A percentile compares a stretch with the other conserved stretches of the same genome.
These are phyloP conservation scores for Harmothoe impar DNA, from an alignment of 2,888 invertebrate genomes.

Conservation along the genomic window DNA sequence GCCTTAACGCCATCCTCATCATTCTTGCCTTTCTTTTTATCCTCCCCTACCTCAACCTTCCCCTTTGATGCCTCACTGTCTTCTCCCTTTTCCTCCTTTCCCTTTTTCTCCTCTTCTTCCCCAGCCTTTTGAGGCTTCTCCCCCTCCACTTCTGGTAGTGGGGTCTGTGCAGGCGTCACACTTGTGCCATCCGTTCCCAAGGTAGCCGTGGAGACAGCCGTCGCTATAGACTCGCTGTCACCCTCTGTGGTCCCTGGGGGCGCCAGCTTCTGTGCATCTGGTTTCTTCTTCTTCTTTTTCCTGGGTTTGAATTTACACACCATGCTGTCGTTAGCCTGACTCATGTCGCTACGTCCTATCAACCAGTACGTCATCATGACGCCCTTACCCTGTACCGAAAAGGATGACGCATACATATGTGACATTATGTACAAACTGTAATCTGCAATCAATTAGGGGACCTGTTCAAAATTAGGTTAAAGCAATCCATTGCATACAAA, in stretches of 20 bases:
- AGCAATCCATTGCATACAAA: too few species aligned
- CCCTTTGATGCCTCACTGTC: not conserved
- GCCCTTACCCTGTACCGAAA: conserved; percentile 75
- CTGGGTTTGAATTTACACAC: conserved; percentile 74
- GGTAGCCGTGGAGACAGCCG: not conserved
- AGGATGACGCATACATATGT: not conserved
- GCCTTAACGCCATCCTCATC: not conserved
- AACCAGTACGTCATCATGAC: conserved; percentile 76
- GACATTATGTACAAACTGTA: too few species aligned
- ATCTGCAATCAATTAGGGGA: too few species aligned
- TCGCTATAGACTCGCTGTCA: not conserved
- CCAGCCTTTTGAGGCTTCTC: not conserved
- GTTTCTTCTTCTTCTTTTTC: conserved; percentile 67
- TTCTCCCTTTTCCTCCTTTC: not conserved
- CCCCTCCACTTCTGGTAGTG: not conserved
- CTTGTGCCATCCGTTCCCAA: not conserved
- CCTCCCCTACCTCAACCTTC: not conserved
- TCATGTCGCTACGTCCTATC: conserved; percentile 74
- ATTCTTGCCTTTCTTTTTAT: not conserved
- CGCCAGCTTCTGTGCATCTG: conserved; percentile 21
- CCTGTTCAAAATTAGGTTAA: too few species aligned
- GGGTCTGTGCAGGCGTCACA: not conserved
- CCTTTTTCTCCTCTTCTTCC: not conserved
- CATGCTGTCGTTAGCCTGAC: conserved; percentile 76
- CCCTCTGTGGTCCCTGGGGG: not conserved